Percentiles rank a stretch among this genome's conserved stretches.
Evolutionary conservation across 2,888 invertebrate species (phyloP).

Genomic region (Cosmia pyralina): DNA sequence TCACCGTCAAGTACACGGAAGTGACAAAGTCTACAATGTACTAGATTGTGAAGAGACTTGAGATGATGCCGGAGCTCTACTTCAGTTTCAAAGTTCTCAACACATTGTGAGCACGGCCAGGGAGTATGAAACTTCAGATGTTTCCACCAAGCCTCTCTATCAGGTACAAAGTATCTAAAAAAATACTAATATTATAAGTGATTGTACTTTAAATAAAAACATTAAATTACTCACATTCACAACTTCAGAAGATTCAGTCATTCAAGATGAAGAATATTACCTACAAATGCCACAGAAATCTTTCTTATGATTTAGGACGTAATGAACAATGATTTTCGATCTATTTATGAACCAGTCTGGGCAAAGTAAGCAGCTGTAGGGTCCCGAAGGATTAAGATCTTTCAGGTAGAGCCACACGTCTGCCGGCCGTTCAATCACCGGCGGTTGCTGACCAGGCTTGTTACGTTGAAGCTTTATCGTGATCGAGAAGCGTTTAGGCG

Average conservation of each 20-base stretch:
- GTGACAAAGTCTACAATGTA: constrained; percentile 86
- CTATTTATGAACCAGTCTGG: constrained; percentile 87
- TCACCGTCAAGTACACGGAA: constrained; percentile 82
- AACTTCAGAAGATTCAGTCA: background rate
- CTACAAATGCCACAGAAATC: constrained; percentile 88
- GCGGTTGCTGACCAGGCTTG: constrained; percentile 54
- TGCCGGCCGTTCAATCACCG: constrained; percentile 80
- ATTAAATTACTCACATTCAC: background rate
- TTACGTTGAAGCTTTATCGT: constrained; percentile 69
- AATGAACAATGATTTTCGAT: constrained; percentile 85
- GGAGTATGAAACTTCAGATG: constrained; percentile 85
- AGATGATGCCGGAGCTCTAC: constrained; percentile 79
- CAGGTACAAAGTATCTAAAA: constrained; percentile 85
- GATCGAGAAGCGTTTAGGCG: constrained; percentile 62
- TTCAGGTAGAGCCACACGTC: constrained; percentile 89
- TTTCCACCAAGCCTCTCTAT: constrained; percentile 80
- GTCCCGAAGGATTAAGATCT: constrained; percentile 84
- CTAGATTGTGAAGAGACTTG: constrained; percentile 77
- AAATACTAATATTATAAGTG: constrained; percentile 40
- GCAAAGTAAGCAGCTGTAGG: constrained; percentile 86
- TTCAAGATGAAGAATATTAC: background rate
- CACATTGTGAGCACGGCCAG: constrained; percentile 87
- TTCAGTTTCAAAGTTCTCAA: constrained; percentile 79
- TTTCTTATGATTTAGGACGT: constrained; percentile 88
- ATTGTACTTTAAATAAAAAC: background rate